A percentile compares a stretch with the other conserved stretches of the same genome.
phyloP scores from a whole-genome alignment of 2,797 vertebrate genomes.

The Myoxocephalus aenaeus region DNA sequence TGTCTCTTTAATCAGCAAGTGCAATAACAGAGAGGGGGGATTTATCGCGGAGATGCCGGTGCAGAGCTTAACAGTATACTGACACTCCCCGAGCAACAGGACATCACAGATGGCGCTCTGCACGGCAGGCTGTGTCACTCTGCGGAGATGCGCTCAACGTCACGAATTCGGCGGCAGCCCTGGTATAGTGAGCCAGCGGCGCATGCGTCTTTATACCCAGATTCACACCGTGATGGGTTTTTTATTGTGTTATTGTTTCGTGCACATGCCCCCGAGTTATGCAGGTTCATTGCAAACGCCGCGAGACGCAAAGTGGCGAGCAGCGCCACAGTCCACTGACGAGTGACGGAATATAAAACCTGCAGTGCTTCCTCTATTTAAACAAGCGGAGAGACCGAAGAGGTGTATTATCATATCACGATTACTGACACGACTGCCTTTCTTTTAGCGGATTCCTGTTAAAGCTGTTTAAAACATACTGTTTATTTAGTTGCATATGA shows the following conservation, averaged over 20 bases:
- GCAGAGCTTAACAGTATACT: slow-evolving; percentile 57
- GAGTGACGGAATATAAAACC: slow-evolving; percentile 48
- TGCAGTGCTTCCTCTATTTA: slow-evolving; percentile 63
- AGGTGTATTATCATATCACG: neutral
- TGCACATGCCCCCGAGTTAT: neutral
- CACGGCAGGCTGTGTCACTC: slow-evolving; percentile 26
- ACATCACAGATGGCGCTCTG: slow-evolving; percentile 55
- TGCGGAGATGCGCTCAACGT: slow-evolving; percentile 18
- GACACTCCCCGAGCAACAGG: slow-evolving; percentile 51
- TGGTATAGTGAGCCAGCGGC: neutral
- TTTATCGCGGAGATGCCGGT: slow-evolving; percentile 56
- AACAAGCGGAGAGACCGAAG: neutral
- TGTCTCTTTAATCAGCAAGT: slow-evolving; percentile 59
- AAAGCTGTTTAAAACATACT: neutral
- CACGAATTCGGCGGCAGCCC: neutral
- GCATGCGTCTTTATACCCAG: neutral
- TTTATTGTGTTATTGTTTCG: slow-evolving; percentile 1
- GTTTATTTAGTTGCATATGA: neutral
- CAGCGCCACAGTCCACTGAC: slow-evolving; percentile 19
- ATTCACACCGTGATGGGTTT: neutral
- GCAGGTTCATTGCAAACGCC: slow-evolving; percentile 12
- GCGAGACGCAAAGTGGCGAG: slow-evolving; percentile 47
- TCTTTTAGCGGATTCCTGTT: neutral
- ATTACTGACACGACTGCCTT: neutral
- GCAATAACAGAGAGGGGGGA: slow-evolving; percentile 47